These are phyloP conservation scores for Lampropteryx suffumata DNA, from an alignment of 2,888 invertebrate genomes.

Conservation along the genomic window DNA sequence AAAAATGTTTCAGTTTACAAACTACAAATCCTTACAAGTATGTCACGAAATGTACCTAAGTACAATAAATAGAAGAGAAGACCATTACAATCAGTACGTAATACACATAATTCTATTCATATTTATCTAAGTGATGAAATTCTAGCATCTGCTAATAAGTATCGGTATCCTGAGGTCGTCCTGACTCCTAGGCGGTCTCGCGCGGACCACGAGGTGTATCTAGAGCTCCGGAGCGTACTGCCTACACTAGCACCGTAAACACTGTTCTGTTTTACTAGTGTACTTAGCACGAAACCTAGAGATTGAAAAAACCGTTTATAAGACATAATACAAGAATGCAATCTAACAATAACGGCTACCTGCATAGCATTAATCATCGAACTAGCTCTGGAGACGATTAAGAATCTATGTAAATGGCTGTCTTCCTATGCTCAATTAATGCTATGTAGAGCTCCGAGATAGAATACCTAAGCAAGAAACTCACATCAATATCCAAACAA, in stretches of 20 bases:
- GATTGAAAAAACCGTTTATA: conserved; percentile 78
- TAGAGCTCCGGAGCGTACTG: conserved; percentile 83
- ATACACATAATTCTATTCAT: conserved; percentile 69
- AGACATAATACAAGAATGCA: conserved; percentile 61
- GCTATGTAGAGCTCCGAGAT: conserved; percentile 68
- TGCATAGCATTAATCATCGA: conserved; percentile 75
- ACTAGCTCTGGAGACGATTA: conserved; percentile 47
- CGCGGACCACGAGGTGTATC: conserved; percentile 77
- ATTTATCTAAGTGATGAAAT: conserved; percentile 63
- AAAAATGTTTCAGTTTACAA: conserved; percentile 62
- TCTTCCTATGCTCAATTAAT: conserved; percentile 63
- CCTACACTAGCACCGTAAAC: conserved; percentile 80
- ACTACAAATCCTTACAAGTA: conserved; percentile 69
- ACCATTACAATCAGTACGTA: conserved; percentile 79
- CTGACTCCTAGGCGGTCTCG: conserved; percentile 74
- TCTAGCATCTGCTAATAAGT: conserved; percentile 71
- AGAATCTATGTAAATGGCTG: conserved; percentile 26
- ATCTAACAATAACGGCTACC: conserved; percentile 63
- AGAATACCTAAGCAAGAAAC: conserved; percentile 41
- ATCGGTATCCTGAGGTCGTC: conserved; percentile 75
- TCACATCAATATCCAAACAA: conserved; percentile 41
- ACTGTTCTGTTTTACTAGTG: conserved; percentile 82
- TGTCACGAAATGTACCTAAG: conserved; percentile 76
- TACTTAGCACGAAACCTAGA: conserved; percentile 83
- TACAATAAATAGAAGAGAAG: conserved; percentile 82